A percentile compares a stretch with the other conserved stretches of the same genome.
These are phyloP conservation scores for Oedothorax gibbosus DNA, from an alignment of 1,140 invertebrate species.

Conservation along the genomic window DNA sequence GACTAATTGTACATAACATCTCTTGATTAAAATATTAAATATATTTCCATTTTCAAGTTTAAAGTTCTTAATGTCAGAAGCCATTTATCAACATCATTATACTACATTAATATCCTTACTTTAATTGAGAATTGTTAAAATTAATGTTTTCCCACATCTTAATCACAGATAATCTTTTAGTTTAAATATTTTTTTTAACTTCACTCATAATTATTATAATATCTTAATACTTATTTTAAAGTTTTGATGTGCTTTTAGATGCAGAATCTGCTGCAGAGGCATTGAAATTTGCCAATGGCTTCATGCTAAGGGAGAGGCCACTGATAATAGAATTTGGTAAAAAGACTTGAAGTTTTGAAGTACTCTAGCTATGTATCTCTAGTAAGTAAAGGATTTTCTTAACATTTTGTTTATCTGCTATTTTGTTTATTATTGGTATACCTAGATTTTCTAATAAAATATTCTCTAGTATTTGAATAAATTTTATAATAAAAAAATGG, in stretches of 20 bases:
- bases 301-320: constrained; percentile 16
- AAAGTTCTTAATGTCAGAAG: not conserved
- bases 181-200: not conserved
- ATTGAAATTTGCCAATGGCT: constrained; percentile 38
- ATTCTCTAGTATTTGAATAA: too few species aligned
- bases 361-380: not conserved
- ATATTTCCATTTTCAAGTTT: not conserved
- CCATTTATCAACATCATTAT: not conserved
- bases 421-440: too few species aligned
- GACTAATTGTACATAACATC: not conserved
- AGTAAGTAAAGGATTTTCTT: too few species aligned
- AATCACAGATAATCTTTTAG: not conserved
- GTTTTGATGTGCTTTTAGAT: constrained; percentile 56
- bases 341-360: constrained; percentile 1
- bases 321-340: constrained; percentile 52
- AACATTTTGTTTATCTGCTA: too few species aligned
- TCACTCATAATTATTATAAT: not conserved
- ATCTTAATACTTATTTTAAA: not conserved
- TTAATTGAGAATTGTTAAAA: too few species aligned
- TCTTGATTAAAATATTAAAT: not conserved
- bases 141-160: too few species aligned
- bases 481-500: too few species aligned
- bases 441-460: too few species aligned
- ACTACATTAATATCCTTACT: too few species aligned
- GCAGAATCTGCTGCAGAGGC: constrained; percentile 61